Evolutionary conservation across 2,797 vertebrate genomes (phyloP).

Genomic region (Enteromius unitaeniatus): DNA sequence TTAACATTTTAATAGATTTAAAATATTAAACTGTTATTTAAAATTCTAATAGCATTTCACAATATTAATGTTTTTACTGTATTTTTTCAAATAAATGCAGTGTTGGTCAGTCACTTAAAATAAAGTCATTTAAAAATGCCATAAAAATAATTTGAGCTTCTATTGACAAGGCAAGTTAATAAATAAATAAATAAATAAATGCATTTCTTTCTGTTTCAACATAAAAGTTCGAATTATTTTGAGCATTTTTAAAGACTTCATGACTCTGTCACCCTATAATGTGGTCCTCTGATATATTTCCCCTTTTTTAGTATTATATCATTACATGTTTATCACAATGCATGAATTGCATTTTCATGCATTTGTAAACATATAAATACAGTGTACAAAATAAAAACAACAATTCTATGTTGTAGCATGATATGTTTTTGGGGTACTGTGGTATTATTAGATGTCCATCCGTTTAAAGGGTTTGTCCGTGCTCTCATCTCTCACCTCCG

Average conservation of each 20-base stretch:
- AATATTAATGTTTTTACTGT: not conserved
- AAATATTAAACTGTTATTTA: not conserved
- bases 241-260: not conserved
- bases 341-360: not conserved
- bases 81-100: not conserved
- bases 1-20: not conserved
- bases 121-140: not conserved
- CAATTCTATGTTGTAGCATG: not conserved
- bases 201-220: not conserved
- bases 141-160: not conserved
- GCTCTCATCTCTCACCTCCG: constrained; percentile 54
- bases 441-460: constrained; percentile 53
- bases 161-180: not conserved
- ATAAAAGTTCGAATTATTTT: not conserved
- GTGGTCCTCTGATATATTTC: not conserved
- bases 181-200: no score
- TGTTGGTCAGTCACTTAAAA: not conserved
- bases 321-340: not conserved
- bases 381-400: not conserved
- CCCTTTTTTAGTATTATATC: not conserved
- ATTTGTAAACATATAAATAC: not conserved
- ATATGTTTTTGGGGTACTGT: not conserved
- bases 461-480: constrained; percentile 53
- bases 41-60: not conserved
- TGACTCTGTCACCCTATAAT: not conserved